These are phyloP conservation scores for Eupsilia transversa DNA, from an alignment of 2,888 invertebrate genomes.

Conservation along the genomic window DNA sequence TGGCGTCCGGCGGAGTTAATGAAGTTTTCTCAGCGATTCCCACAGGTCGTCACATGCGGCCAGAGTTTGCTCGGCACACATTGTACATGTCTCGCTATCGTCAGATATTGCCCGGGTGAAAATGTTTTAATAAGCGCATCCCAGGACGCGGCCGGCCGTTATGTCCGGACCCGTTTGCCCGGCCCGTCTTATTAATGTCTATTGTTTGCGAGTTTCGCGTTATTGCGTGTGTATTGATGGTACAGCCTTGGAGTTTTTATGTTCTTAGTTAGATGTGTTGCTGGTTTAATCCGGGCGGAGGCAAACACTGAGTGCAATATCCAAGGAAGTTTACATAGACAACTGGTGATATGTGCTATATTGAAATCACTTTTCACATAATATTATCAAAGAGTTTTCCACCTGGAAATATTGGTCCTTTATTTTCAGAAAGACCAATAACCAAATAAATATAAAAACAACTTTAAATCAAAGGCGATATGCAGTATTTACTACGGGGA, in stretches of 20 bases:
- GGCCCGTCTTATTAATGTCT: conserved; percentile 88
- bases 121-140: conserved; percentile 91
- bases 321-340: conserved; percentile 20
- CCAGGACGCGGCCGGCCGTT: conserved; percentile 78
- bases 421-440: background rate
- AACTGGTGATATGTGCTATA: conserved; percentile 17
- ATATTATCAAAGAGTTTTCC: background rate
- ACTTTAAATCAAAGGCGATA: too few species aligned
- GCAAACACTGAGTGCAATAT: conserved; percentile 27
- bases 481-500: too few species aligned
- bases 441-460: background rate
- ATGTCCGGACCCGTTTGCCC: conserved; percentile 79
- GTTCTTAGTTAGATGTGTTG: conserved; percentile 63
- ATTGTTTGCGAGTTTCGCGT: conserved; percentile 89
- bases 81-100: conserved; percentile 87
- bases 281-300: conserved; percentile 39
- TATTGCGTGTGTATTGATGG: conserved; percentile 84
- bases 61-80: conserved; percentile 88
- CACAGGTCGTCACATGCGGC: conserved; percentile 90
- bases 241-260: conserved; percentile 66
- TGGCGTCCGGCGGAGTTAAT: conserved; percentile 88
- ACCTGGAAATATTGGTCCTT: background rate
- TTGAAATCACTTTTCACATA: conserved; percentile 22
- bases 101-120: conserved; percentile 88
- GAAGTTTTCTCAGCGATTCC: conserved; percentile 91